Evolutionary conservation across 37 sponge, comb jelly and placozoan genomes (phyloP).

Genomic region (Spongia lamella): DNA sequence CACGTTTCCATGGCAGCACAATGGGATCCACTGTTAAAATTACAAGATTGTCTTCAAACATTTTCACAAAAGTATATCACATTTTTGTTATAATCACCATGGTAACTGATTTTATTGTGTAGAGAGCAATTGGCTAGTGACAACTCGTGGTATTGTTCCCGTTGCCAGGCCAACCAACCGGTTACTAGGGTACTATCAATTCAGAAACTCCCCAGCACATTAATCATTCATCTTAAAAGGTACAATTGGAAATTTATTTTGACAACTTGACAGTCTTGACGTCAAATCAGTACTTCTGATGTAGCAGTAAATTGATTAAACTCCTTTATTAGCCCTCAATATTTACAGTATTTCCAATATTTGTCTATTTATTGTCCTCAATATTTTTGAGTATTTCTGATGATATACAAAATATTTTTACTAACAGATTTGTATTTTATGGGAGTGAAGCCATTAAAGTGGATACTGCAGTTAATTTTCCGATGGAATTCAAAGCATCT

Average conservation of each 20-base stretch:
- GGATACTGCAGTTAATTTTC: slow-evolving; percentile 51
- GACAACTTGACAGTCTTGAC: too few relatives aligned
- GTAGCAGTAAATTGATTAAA: too few relatives aligned
- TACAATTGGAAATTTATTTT: background rate
- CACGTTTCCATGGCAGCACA: slow-evolving; percentile 51
- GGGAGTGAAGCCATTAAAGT: slow-evolving; percentile 63
- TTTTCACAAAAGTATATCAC: slow-evolving; percentile 54
- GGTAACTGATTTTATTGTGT: background rate
- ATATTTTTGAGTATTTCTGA: too few relatives aligned
- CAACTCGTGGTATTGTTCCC: slow-evolving; percentile 71
- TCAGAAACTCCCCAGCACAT: slow-evolving; percentile 39
- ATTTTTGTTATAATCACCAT: too few relatives aligned
- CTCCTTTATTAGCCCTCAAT: too few relatives aligned
- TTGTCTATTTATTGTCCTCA: too few relatives aligned
- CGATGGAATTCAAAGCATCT: slow-evolving; percentile 28
- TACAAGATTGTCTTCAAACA: slow-evolving; percentile 52
- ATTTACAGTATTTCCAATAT: too few relatives aligned
- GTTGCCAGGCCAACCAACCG: slow-evolving; percentile 34
- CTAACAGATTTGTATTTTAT: slow-evolving; percentile 68
- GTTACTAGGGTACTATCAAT: slow-evolving; percentile 29
- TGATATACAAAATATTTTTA: too few relatives aligned
- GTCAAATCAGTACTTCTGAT: too few relatives aligned
- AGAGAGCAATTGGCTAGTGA: slow-evolving; percentile 66
- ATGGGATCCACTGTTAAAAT: slow-evolving; percentile 16
- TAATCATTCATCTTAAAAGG: slow-evolving; percentile 80